A percentile compares a stretch with the other conserved stretches of the same genome.
These are phyloP conservation scores for Colius striatus DNA, from an alignment of 2,113 vertebrate genomes.

Conservation along the genomic window DNA sequence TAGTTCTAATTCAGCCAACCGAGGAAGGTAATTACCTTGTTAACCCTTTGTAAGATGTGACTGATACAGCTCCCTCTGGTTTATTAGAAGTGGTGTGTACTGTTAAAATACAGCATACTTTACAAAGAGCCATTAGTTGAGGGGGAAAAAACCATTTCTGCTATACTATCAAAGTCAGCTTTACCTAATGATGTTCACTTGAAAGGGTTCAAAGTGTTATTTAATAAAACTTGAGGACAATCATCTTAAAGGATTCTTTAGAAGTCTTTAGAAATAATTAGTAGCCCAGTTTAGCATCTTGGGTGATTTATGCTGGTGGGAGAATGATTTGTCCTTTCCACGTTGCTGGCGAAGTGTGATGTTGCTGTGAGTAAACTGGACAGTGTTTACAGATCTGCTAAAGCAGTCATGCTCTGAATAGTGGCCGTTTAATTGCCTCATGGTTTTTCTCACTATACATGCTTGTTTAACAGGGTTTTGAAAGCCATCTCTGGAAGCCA, in stretches of 20 bases:
- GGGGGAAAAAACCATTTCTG: background rate
- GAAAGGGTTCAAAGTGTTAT: background rate
- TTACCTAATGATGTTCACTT: background rate
- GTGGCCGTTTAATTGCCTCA: background rate
- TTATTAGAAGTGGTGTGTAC: background rate
- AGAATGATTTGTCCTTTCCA: background rate
- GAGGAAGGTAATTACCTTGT: background rate
- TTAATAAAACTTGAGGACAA: background rate
- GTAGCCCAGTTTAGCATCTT: background rate
- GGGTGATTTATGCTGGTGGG: background rate
- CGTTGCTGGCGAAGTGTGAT: background rate
- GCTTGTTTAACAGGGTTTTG: conserved; percentile 13
- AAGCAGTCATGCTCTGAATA: background rate
- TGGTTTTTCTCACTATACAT: background rate
- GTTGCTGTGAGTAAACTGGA: background rate
- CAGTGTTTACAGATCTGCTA: background rate
- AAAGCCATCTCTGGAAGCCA: background rate
- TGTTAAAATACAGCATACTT: background rate
- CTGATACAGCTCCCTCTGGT: background rate
- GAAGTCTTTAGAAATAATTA: background rate
- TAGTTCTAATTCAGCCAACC: background rate
- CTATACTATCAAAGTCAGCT: background rate
- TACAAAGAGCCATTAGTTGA: background rate
- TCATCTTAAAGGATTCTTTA: background rate
- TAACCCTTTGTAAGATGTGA: background rate